Evolutionary conservation across 1,140 invertebrate genomes (phyloP).

Genomic region (Aphidius ervi): DNA sequence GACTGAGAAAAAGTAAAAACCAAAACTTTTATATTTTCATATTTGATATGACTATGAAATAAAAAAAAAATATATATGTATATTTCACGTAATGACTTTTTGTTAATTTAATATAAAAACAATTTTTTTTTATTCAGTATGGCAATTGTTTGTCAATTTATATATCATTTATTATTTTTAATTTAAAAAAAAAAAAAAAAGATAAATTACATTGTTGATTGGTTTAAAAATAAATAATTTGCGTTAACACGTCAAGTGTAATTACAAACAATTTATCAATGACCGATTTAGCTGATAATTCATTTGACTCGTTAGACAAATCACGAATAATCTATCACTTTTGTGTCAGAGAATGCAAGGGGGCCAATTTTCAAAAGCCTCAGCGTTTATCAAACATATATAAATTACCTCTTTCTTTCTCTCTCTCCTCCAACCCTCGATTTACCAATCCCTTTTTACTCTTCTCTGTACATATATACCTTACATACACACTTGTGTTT

Average conservation of each 20-base stretch:
- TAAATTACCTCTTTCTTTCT: neutral
- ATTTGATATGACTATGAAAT: too few species aligned
- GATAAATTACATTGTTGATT: too few species aligned
- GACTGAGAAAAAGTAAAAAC: too few species aligned
- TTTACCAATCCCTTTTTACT: neutral
- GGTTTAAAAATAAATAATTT: slow-evolving; percentile 14
- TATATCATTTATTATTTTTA: too few species aligned
- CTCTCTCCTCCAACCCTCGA: neutral
- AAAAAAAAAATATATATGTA: neutral
- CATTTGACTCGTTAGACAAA: slow-evolving; percentile 21
- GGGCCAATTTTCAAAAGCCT: slow-evolving; percentile 19
- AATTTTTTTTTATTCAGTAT: neutral
- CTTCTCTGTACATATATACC: slow-evolving; percentile 1
- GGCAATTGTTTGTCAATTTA: neutral
- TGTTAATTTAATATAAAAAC: neutral
- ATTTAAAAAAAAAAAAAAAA: too few species aligned
- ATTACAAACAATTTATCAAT: slow-evolving; percentile 15
- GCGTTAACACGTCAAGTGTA: slow-evolving; percentile 10
- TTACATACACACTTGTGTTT: slow-evolving; percentile 4
- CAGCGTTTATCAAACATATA: too few species aligned
- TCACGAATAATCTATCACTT: slow-evolving; percentile 16
- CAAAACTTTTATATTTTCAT: too few species aligned
- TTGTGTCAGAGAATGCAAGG: neutral
- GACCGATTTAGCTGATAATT: slow-evolving; percentile 19
- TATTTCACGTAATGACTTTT: neutral